A percentile compares a stretch with the other conserved stretches of the same genome.
phyloP scores from a whole-genome alignment of 2,888 invertebrate genomes.

The Acleris laterana region DNA sequence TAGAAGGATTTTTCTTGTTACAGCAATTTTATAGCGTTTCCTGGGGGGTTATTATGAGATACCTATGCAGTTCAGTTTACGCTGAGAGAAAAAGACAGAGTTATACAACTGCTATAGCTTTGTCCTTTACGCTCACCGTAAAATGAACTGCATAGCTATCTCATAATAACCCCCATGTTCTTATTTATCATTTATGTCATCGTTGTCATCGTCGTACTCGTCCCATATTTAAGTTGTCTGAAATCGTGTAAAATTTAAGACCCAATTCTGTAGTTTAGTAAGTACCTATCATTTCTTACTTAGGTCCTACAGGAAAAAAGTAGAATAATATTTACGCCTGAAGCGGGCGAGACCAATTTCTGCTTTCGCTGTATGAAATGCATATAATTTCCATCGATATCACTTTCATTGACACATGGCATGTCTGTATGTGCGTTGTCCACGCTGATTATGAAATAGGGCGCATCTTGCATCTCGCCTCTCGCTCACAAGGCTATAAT shows the following conservation, averaged over 20 bases:
- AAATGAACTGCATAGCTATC: too few relatives aligned
- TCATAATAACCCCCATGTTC: too few relatives aligned
- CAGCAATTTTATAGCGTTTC: background rate
- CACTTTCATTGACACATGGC: conserved; percentile 39
- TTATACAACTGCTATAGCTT: too few relatives aligned
- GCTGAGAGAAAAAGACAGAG: too few relatives aligned
- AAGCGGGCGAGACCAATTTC: conserved; percentile 7
- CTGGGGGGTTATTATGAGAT: too few relatives aligned
- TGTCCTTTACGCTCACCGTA: too few relatives aligned
- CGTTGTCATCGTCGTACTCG: background rate
- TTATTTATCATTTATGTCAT: background rate
- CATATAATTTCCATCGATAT: conserved; percentile 34
- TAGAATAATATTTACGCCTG: conserved; percentile 25
- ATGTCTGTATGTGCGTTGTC: conserved; percentile 7
- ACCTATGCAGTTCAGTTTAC: too few relatives aligned
- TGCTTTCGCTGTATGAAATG: conserved; percentile 7
- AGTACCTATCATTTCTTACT: background rate
- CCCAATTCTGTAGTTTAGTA: too few relatives aligned
- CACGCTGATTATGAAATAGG: conserved; percentile 63
- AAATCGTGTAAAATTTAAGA: too few relatives aligned
- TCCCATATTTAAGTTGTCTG: too few relatives aligned
- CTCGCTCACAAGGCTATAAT: conserved; percentile 63
- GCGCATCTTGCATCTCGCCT: conserved; percentile 55
- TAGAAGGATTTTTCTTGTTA: background rate
- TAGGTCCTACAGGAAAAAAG: conserved; percentile 4